These are phyloP conservation scores for Osedax frankpressi DNA, from an alignment of 2,888 invertebrate species.

Conservation along the genomic window DNA sequence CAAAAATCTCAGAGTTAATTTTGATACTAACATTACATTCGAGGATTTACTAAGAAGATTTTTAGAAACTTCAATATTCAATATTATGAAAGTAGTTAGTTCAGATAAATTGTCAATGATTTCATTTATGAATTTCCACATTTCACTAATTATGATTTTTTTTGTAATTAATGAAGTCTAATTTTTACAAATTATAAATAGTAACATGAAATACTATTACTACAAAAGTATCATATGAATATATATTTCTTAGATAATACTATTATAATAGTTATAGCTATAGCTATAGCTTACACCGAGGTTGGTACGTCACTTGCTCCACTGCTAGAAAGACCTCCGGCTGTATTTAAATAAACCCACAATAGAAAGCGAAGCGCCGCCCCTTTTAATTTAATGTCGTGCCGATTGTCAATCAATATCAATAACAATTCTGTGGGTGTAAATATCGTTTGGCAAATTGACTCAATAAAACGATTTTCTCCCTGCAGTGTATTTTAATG, in stretches of 20 bases:
- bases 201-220: too few species aligned
- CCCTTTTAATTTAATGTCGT: slow-evolving; percentile 39
- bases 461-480: slow-evolving; percentile 47
- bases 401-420: slow-evolving; percentile 38
- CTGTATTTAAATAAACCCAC: slow-evolving; percentile 43
- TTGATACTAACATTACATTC: background rate
- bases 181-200: too few species aligned
- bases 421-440: slow-evolving; percentile 42
- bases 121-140: background rate
- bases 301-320: slow-evolving; percentile 43
- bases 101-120: background rate
- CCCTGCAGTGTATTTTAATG: slow-evolving; percentile 32
- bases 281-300: slow-evolving; percentile 33
- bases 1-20: too few species aligned
- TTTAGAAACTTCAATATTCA: background rate
- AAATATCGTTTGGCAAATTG: slow-evolving; percentile 44
- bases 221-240: too few species aligned
- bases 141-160: background rate
- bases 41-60: background rate
- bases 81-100: background rate
- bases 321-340: slow-evolving; percentile 35
- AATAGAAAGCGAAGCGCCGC: slow-evolving; percentile 44
- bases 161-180: background rate
- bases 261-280: too few species aligned
- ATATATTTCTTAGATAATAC: too few species aligned